phyloP scores from a whole-genome alignment of 2,888 invertebrate genomes.

The Callosobruchus maculatus region DNA sequence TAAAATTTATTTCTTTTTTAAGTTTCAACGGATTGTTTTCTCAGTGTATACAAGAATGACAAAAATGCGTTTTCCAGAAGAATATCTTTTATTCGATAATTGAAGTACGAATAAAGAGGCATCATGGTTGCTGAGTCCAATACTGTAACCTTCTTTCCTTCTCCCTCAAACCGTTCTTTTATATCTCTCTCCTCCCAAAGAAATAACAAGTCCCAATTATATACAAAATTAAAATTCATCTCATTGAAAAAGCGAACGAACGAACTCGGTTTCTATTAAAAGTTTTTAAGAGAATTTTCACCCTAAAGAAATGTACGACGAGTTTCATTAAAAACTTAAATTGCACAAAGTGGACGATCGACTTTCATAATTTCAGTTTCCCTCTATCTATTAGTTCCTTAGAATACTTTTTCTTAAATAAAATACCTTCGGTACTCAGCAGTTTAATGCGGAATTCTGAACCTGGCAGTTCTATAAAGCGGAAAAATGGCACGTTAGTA shows the following conservation, averaged over 20 bases:
- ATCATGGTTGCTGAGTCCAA: neutral
- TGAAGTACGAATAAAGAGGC: neutral
- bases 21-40: too few species aligned
- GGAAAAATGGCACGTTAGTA: too few species aligned
- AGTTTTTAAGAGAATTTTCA: conserved; percentile 47
- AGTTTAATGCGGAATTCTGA: too few species aligned
- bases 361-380: conserved; percentile 27
- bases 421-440: neutral
- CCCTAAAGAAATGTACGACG: conserved; percentile 41
- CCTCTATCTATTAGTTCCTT: conserved; percentile 9
- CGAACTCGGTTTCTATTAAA: conserved; percentile 48
- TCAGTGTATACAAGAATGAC: too few species aligned
- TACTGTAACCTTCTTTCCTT: conserved; percentile 6
- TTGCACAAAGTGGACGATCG: conserved; percentile 47
- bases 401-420: neutral
- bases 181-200: conserved; percentile 37
- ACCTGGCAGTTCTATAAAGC: too few species aligned
- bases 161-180: conserved; percentile 27
- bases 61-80: too few species aligned
- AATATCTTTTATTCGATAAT: too few species aligned
- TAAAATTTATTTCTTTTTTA: too few species aligned
- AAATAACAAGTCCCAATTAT: conserved; percentile 49
- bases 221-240: conserved; percentile 51
- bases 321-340: conserved; percentile 48
- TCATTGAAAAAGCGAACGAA: conserved; percentile 49